Base-by-base conservation (phyloP, 2,113 vertebrate genomes). In the Fregata magnificens region DNA sequence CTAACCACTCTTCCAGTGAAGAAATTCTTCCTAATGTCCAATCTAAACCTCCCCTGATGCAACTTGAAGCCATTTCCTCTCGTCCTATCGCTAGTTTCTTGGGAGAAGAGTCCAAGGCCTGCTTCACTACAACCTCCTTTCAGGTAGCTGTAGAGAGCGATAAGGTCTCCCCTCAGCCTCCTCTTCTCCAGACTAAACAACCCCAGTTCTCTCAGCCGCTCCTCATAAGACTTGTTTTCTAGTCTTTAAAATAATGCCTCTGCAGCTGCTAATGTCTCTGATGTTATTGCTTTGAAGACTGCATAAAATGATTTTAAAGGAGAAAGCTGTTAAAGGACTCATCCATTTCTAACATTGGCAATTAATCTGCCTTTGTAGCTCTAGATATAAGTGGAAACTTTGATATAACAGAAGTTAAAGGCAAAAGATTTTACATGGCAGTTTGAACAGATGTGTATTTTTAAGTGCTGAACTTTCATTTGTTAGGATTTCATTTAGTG, bases 231-330 rank as follows among this genome's bases (percentile, higher is more conserved):
- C n/a, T n/a, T n/a, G n/a, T n/a, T n/a, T n/a, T n/a, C n/a, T n/a
- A n/a, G 82, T 90, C 87, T 96, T 96, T 94, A 95, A 95, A 95
- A 95, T 90, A 86, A 97, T 96, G 76, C 93, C 89, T 95, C 88
- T 91, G 82, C 62, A 63, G 71, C 93, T 96, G 89, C 86, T 95
- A 96, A 94, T 95, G 93, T 93, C 78, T 93, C 91, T 96, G 95
- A 91, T 95, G 67, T 90, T 96, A 80, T 6, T 88, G 87, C 96
- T 97, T 96, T 96, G 91, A 97, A 95, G 91, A 70, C 67, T 86
- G 85, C 87, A 88, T 96, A 74, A 96, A 94, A 90, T 83, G 2
- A 93, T 95, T 94, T 95, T 95, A 88, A 96, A 83, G 89, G 84
- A 83, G 71, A 94, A 61, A 62, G 83, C 42, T 97, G 90, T 96